Base-by-base conservation (phyloP, 2,113 vertebrate genomes). In the Microtus ochrogaster region DNA sequence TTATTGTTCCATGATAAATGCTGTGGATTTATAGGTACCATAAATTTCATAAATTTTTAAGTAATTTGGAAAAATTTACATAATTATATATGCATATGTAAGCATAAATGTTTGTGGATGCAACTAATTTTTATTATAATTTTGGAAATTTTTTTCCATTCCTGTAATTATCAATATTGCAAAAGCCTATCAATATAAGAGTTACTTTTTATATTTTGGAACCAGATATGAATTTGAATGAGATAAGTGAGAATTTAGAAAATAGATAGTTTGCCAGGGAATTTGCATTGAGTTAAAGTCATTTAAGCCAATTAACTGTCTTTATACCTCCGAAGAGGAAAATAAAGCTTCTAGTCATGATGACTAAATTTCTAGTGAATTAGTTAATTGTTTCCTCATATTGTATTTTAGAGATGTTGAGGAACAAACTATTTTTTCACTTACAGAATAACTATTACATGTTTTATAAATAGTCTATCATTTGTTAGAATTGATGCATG, bases 401-500 rank as follows among this genome's bases (percentile, higher is more conserved):
- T 49, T 30, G 4, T 66, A 66, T 76, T 92, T 72, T 52, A 96
- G 61, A 74, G 2, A 81, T 36, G 44, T 85, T 72, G 33, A 92
- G 24, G 58, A 72, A 52, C 70, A 74, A 74, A 78, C 55, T 58
- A 58, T 63, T 91, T 8, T 44, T 28, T 41, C 84, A 33, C 21
- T 61, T 61, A 61, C 58, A 92, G 5, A 78, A 81, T 41, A 73
- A 39, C 11, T 61, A 6, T 16, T 68, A 90, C 28, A 36, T 92
- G 19, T 95, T 92, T 97, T 91, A 77, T 97, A 88, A 96, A 85
- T 82, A 76, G 22, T n/a, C 16, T 11, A 81, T 91, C 83, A 36
- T 89, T 96, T 89, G 52, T 82, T 85, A 91, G 17, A 84, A 94
- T 44, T 72, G 24, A 13, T 65, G 88, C 24, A 92, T 16, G 90